Conservation (phyloP, 2,113 vertebrate species). For the Verasper variegatus region DNA sequence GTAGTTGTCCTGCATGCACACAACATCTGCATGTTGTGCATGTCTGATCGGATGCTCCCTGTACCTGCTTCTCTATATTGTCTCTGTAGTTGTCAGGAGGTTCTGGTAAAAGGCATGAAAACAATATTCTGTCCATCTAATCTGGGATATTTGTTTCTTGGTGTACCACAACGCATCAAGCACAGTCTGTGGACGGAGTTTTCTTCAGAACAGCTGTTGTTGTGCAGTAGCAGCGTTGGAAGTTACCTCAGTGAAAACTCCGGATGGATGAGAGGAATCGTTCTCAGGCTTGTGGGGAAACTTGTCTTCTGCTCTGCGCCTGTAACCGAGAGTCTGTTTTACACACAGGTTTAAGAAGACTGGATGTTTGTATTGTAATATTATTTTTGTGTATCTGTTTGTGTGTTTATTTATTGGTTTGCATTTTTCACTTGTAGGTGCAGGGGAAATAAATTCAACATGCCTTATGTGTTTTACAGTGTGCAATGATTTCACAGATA, state of each 20-base stretch:
- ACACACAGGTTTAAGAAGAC: slow-evolving; percentile 33
- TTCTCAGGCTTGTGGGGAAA: slow-evolving; percentile 9
- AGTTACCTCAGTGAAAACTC: slow-evolving; percentile 12
- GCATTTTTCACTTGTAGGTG: slow-evolving; percentile 72
- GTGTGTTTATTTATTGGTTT: slow-evolving; percentile 61
- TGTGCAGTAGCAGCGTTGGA: slow-evolving; percentile 40
- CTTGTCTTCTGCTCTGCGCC: background rate
- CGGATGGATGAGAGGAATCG: too few relatives aligned
- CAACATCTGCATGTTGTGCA: slow-evolving; percentile 82
- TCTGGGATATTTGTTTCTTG: slow-evolving; percentile 39
- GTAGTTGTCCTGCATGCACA: slow-evolving; percentile 77
- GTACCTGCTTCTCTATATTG: slow-evolving; percentile 66
- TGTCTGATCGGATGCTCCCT: slow-evolving; percentile 69
- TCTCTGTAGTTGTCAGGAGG: slow-evolving; percentile 51
- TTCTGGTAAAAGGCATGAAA: slow-evolving; percentile 36
- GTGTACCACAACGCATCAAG: slow-evolving; percentile 43
- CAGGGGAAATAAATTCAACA: slow-evolving; percentile 78
- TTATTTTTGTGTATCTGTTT: slow-evolving; percentile 54
- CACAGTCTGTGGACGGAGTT: slow-evolving; percentile 22
- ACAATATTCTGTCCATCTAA: slow-evolving; percentile 45
- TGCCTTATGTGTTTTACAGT: slow-evolving; percentile 70
- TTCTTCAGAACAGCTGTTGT: slow-evolving; percentile 43
- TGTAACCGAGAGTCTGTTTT: slow-evolving; percentile 12
- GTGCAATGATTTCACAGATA: background rate
- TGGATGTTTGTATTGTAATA: slow-evolving; percentile 63